These are phyloP conservation scores for Urocolius indicus DNA, from an alignment of 2,113 vertebrate species.

Conservation along the genomic window DNA sequence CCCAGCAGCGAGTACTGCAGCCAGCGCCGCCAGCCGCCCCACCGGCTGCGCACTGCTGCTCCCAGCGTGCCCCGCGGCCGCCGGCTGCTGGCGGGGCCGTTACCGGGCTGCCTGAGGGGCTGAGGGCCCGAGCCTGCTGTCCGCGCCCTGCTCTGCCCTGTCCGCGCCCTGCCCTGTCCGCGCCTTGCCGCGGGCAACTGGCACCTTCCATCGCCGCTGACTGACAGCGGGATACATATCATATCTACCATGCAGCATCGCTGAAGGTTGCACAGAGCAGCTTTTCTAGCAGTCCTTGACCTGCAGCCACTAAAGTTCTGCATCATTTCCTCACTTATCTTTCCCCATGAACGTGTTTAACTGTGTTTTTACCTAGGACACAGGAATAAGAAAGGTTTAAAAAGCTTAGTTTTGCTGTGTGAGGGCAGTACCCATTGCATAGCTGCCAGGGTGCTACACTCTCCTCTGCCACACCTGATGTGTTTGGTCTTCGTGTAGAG, in stretches of 20 bases:
- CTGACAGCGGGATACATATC: accelerated
- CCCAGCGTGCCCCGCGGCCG: too few relatives aligned
- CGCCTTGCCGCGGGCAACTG: accelerated
- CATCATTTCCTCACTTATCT: neutral
- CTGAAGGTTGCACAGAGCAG: accelerated
- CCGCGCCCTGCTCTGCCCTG: neutral
- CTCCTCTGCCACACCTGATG: accelerated
- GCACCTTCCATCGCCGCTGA: accelerated
- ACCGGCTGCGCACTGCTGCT: too few relatives aligned
- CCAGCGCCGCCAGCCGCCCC: too few relatives aligned
- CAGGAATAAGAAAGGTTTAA: neutral
- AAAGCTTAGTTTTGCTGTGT: neutral
- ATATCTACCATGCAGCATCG: too few relatives aligned
- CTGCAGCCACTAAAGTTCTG: neutral
- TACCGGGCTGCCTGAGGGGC: too few relatives aligned
- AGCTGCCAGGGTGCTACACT: accelerated
- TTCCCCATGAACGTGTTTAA: accelerated
- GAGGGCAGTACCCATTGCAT: accelerated
- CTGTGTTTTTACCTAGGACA: accelerated
- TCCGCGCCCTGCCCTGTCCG: neutral
- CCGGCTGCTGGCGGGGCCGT: too few relatives aligned
- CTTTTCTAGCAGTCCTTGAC: neutral
- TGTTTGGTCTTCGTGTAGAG: neutral
- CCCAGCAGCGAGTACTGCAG: too few relatives aligned
- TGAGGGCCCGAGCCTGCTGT: neutral